phyloP scores from a whole-genome alignment of 1,140 invertebrate species.

The Solenopsis fugax region DNA sequence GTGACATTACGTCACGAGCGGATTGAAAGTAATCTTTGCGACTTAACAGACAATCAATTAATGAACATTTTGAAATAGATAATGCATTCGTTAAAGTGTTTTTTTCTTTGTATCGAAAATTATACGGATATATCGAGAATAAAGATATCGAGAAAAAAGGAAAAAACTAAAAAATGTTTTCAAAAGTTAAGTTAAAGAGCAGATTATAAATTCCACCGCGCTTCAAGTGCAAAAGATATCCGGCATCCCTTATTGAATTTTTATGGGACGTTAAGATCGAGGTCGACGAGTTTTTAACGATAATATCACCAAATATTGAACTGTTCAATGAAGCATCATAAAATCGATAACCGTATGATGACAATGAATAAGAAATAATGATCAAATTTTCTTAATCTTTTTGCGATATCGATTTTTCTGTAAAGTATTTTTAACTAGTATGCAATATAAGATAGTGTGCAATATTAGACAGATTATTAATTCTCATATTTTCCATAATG shows the following conservation, averaged over 20 bases:
- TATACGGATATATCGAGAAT: neutral
- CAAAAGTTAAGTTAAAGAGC: neutral
- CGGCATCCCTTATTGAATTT: constrained; percentile 1
- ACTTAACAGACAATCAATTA: neutral
- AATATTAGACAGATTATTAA: neutral
- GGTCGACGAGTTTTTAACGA: constrained; percentile 7
- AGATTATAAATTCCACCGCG: neutral
- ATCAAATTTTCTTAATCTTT: neutral
- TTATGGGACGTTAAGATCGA: neutral
- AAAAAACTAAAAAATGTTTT: neutral
- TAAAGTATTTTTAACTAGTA: neutral
- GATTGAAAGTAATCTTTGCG: constrained; percentile 17
- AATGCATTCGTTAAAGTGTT: neutral
- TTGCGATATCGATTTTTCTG: neutral
- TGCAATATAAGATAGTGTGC: neutral
- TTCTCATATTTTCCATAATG: neutral
- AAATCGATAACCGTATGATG: neutral
- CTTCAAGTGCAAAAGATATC: neutral
- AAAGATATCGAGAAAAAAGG: neutral
- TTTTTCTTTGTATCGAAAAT: too few relatives aligned
- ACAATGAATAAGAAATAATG: neutral
- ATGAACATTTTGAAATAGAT: neutral
- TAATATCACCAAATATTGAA: neutral
- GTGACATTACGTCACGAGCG: neutral
- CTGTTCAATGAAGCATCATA: neutral